Percentiles rank a stretch among this genome's conserved stretches.
Conservation (phyloP, 1,140 invertebrate genomes). For the Polypedilum pembai region DNA sequence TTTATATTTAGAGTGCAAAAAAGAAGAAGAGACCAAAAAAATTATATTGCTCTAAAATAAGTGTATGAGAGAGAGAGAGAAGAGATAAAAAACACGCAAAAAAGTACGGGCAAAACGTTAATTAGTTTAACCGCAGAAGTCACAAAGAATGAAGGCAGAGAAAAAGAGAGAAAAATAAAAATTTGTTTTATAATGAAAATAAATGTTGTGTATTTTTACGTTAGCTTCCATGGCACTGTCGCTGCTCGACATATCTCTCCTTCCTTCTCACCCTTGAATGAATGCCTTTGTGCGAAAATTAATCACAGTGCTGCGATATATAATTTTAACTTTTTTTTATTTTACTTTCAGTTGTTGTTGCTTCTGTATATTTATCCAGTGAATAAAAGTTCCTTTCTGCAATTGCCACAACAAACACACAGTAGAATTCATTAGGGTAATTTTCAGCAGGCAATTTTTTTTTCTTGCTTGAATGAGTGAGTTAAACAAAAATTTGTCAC, state of each 20-base stretch:
- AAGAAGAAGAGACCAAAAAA: not conserved
- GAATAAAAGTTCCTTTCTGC: too few relatives aligned
- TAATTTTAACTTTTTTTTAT: not conserved
- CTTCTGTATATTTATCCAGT: too few relatives aligned
- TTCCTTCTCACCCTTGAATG: not conserved
- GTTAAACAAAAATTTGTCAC: too few relatives aligned
- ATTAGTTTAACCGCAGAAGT: conserved; percentile 12
- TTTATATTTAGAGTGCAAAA: not conserved
- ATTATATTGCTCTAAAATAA: not conserved
- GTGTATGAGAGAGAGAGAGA: not conserved
- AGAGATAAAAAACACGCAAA: conserved; percentile 12
- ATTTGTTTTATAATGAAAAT: conserved; percentile 20
- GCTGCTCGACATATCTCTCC: not conserved
- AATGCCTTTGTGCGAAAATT: conserved; percentile 17
- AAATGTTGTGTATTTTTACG: conserved; percentile 18
- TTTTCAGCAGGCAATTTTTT: too few relatives aligned
- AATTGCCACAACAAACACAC: too few relatives aligned
- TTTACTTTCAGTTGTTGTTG: too few relatives aligned
- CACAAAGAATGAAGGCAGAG: conserved; percentile 7
- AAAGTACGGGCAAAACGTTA: conserved; percentile 5
- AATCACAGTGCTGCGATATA: conserved; percentile 16
- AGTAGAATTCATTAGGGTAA: too few relatives aligned
- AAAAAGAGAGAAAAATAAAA: too few relatives aligned
- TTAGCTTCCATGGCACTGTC: conserved; percentile 1
- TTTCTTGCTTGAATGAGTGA: too few relatives aligned